Base-by-base conservation (phyloP, 1,140 invertebrate genomes). In the Macrobrachium rosenbergii region DNA sequence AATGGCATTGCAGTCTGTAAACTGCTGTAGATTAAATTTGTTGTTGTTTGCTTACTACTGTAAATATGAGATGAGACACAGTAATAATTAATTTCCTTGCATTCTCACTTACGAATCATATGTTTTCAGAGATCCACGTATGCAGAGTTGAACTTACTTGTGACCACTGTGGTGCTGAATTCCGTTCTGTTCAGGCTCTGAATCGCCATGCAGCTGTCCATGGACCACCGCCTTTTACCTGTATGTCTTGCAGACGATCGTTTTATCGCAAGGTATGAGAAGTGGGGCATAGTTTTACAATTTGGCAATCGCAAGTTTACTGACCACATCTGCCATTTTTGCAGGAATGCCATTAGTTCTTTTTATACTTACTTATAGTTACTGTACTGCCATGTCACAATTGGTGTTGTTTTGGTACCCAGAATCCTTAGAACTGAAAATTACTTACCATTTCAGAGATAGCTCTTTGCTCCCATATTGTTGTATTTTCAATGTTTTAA, bases 121-220 rank as follows among this genome's bases (percentile, higher is more conserved):
- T 62, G 5, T n/a, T 59, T 28, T 17, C 78, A 87, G 85, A 87
- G 69, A 43, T 87, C 6, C 85, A 87, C 28, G 78, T 82, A 2
- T 87, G 85, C 72, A 79, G 76, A 7, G 69, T 87, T 37, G 85
- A 87, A 14, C 85, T 81, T 21, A 67, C 28, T n/a, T 87, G 85
- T 82, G 85, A 87, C 21, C 77, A 87, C 28, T 87, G 85, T 58
- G 69, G 79, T 28, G 45, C 59, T n/a, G 79, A 62, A n/a, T 87
- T 87, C 78, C 85, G 85, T 8, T 87, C 85, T 19, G 69, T 87
- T 11, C 85, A 87, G 79, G 85, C 85, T 59, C 85, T 87, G 17
- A 87, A 87, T 37, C 58, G 85, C 37, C 85, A 87, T 43, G 64
- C 58, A 59, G 78, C 85, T 23, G 78, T 87, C 12, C 85, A 87